A percentile compares a stretch with the other conserved stretches of the same genome.
Conservation (phyloP, 2,113 vertebrate genomes). For the Scytalopus superciliaris region DNA sequence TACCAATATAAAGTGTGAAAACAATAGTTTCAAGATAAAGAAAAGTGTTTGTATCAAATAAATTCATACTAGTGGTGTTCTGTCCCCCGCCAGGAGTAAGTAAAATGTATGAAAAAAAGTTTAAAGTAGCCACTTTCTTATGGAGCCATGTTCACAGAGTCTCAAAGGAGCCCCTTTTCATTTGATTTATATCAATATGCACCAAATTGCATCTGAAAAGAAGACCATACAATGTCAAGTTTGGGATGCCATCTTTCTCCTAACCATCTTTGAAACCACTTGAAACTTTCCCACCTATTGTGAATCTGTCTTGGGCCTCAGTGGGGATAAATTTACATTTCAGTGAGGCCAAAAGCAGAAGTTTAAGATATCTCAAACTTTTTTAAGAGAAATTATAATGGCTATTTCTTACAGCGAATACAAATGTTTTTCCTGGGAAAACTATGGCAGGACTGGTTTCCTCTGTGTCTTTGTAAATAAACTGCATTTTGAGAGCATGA, state of each 20-base stretch:
- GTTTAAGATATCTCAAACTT: neutral
- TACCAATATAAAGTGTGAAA: neutral
- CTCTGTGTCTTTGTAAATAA: conserved; percentile 13
- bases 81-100: neutral
- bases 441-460: neutral
- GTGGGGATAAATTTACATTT: neutral
- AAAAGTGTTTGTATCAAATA: neutral
- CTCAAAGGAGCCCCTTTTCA: neutral
- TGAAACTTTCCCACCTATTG: neutral
- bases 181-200: neutral
- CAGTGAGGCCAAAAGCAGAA: neutral
- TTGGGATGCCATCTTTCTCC: neutral
- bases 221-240: neutral
- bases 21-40: neutral
- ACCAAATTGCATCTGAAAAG: neutral
- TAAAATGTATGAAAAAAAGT: neutral
- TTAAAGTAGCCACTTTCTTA: neutral
- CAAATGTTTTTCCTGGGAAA: neutral
- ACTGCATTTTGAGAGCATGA: neutral
- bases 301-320: neutral
- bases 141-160: neutral
- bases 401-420: neutral
- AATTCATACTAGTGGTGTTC: neutral
- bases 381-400: neutral
- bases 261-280: neutral